These are phyloP conservation scores for Cetonia aurata DNA, from an alignment of 2,888 invertebrate species.

Conservation along the genomic window DNA sequence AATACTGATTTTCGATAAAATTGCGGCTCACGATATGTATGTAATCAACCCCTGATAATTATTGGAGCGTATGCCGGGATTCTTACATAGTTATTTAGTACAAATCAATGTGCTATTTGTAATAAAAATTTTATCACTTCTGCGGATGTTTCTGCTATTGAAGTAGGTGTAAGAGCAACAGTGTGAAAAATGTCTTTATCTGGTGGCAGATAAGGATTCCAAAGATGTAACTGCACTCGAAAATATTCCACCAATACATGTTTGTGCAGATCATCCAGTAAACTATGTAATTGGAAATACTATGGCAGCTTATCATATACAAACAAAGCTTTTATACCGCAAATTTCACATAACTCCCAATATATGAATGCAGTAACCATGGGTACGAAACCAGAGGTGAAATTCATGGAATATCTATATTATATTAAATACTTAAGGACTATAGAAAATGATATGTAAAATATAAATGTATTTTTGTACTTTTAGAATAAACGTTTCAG, in stretches of 20 bases:
- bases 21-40: no score
- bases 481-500: conserved; percentile 11
- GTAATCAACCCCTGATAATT: no score
- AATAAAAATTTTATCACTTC: conserved; percentile 8
- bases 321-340: no score
- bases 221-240: conserved; percentile 7
- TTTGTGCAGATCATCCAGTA: neutral
- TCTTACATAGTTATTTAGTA: neutral
- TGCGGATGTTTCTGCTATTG: neutral
- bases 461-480: neutral
- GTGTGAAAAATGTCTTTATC: conserved; percentile 1
- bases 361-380: no score
- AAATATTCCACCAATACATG: conserved; percentile 1
- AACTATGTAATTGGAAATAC: neutral
- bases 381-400: no score
- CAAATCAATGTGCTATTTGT: conserved; percentile 3
- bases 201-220: neutral
- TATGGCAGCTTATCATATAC: no score
- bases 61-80: neutral
- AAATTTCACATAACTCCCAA: no score
- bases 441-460: no score
- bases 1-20: no score
- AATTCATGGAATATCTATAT: no score
- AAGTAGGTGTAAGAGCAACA: conserved; percentile 1
- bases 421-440: no score